Base-by-base conservation (phyloP, 2,888 invertebrate genomes). In the Dryobotodes eremita region DNA sequence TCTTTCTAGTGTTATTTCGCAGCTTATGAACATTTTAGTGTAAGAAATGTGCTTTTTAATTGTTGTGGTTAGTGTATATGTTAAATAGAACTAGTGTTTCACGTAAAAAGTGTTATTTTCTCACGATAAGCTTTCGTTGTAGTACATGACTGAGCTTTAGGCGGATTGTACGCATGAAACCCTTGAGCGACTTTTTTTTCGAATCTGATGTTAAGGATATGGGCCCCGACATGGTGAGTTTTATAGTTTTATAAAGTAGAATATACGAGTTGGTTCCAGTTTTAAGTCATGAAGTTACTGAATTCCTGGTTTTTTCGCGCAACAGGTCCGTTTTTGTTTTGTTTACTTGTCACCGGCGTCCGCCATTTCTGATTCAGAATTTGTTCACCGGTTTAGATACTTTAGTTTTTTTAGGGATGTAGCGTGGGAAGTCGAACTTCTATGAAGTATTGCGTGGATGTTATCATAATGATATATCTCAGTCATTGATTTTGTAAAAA, bases 161-260 rank as follows among this genome's bases (percentile, higher is more conserved):
- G 94, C 92, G 94, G 94, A 95, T 94, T 93, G 96, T 94, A 96
- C 97, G 97, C 97, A 97, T 97, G 97, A 97, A 97, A 97, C 97
- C 97, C 95, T 97, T 97, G 97, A 97, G 97, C 97, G 97, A 97
- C 94, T 97, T 97, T 95, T 97, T 98, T 97, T 97, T 97, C 95
- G 97, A 97, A 96, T 96, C 97, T 96, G 98, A 98, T 97, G 98
- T 98, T 98, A 98, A 97, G 97, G 98, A 98, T 97, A 98, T 98
- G 98, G 98, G 98, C 97, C 98, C 98, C 97, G 98, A 98, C 97
- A 98, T 98, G 98, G 98, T 98, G 97, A 97, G 97, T 96, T 92
- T 93, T 89, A 90, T 88, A 74, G 79, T 83, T 90, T 89, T 84
- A 89, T 85, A 75, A 80, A 85, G 79, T 92, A 93, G 91, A 92